phyloP scores from a whole-genome alignment of 2,888 invertebrate species.

The Barypeithes pellucidus region DNA sequence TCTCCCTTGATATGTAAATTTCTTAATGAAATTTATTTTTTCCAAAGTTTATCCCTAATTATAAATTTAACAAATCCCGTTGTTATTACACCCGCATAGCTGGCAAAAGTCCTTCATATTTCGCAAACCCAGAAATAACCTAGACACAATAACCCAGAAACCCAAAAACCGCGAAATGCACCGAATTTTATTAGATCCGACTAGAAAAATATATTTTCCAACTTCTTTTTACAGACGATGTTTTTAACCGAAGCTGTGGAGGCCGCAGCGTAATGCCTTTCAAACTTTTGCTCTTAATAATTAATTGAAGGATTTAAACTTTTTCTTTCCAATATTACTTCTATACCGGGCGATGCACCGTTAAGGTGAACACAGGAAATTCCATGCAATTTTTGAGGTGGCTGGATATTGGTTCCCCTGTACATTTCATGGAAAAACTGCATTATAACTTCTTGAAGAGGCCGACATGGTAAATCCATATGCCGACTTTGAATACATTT shows the following conservation, averaged over 20 bases:
- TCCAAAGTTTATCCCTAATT: not conserved
- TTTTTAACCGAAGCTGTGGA: not conserved
- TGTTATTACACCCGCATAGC: not conserved
- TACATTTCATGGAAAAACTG: too few relatives aligned
- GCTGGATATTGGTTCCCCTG: too few relatives aligned
- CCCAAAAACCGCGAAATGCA: not conserved
- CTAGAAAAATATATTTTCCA: not conserved
- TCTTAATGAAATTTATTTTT: too few relatives aligned
- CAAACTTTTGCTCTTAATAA: not conserved
- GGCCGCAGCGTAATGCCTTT: not conserved
- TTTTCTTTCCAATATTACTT: too few relatives aligned
- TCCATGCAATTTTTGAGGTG: too few relatives aligned
- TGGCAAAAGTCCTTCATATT: not conserved
- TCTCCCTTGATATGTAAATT: too few relatives aligned
- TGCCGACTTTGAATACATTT: too few relatives aligned
- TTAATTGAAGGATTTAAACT: too few relatives aligned
- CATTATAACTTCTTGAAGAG: too few relatives aligned
- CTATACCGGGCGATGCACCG: too few relatives aligned
- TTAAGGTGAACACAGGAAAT: too few relatives aligned
- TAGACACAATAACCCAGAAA: constrained; percentile 3
- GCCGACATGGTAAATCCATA: too few relatives aligned
- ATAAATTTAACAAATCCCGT: not conserved
- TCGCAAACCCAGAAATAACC: not conserved
- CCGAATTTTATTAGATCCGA: not conserved
- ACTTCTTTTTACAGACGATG: not conserved